Conservation (phyloP, 1,140 invertebrate species). For the Meloidogyne exigua region DNA sequence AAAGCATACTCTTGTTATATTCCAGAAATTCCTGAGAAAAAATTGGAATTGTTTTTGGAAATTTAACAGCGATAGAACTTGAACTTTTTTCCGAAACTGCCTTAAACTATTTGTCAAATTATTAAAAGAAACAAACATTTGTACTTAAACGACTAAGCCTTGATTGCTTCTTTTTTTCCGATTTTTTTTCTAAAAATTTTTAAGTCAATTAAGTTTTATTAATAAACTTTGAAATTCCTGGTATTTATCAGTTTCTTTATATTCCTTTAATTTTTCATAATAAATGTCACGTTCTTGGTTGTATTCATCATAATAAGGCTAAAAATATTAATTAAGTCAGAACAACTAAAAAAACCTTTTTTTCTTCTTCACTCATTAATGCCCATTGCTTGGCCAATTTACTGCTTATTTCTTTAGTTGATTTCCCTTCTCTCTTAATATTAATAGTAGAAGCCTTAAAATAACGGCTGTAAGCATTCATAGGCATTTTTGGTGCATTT, state of each 20-base stretch:
- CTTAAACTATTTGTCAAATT: background rate
- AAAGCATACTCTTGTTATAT: background rate
- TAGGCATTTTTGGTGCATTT: background rate
- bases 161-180: background rate
- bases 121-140: background rate
- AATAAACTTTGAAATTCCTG: background rate
- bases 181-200: background rate
- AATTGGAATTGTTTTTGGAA: background rate
- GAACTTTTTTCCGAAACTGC: background rate
- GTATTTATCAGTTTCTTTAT: background rate
- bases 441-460: background rate
- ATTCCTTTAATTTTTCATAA: background rate
- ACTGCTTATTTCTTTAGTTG: background rate
- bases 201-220: background rate
- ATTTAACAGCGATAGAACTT: background rate
- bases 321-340: background rate
- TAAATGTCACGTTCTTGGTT: background rate
- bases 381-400: background rate
- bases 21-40: constrained; percentile 1
- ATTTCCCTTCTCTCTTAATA: background rate
- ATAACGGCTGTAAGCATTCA: background rate
- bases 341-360: background rate
- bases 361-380: background rate
- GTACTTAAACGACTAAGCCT: background rate
- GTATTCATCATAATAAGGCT: background rate